These are phyloP conservation scores for Capitella teleta DNA, from an alignment of 1,140 invertebrate species.

Conservation along the genomic window DNA sequence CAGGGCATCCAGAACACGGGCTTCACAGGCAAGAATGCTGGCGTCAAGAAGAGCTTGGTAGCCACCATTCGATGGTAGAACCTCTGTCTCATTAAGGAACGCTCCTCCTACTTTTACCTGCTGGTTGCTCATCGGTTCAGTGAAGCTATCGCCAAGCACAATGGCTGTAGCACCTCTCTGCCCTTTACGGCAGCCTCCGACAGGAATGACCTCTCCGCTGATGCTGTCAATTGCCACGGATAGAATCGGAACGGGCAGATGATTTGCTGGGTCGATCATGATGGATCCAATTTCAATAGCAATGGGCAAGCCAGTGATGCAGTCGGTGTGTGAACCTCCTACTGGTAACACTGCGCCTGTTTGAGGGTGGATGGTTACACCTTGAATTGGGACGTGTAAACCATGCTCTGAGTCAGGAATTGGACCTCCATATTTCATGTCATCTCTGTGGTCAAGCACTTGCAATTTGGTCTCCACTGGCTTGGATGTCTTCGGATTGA, in stretches of 20 bases:
- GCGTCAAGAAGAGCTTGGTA: constrained; percentile 31
- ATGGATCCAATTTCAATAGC: constrained; percentile 34
- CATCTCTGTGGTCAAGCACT: constrained; percentile 23
- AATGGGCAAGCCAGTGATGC: constrained; percentile 27
- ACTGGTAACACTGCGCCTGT: constrained; percentile 31
- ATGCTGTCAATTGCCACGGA: constrained; percentile 23
- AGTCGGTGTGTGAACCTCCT: constrained; percentile 30
- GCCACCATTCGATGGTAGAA: constrained; percentile 28
- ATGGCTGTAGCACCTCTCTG: constrained; percentile 20
- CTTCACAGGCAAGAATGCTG: constrained; percentile 28
- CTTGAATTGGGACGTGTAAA: constrained; percentile 32
- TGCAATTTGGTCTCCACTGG: constrained; percentile 24
- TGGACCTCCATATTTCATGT: constrained; percentile 26
- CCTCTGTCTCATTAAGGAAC: constrained; percentile 12
- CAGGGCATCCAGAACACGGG: constrained; percentile 20
- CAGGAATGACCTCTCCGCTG: constrained; percentile 28
- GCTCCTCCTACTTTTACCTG: constrained; percentile 24
- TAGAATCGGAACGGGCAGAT: constrained; percentile 29
- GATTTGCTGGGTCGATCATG: constrained; percentile 30
- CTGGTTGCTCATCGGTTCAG: constrained; percentile 25
- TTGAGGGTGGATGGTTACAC: constrained; percentile 31
- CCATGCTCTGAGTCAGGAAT: constrained; percentile 30
- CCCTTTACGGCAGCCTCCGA: constrained; percentile 23
- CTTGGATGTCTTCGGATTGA: constrained; percentile 17
- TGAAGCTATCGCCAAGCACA: constrained; percentile 24